phyloP scores from a whole-genome alignment of 37 sponge, comb jelly and placozoan species.

The Axinella damicornis region DNA sequence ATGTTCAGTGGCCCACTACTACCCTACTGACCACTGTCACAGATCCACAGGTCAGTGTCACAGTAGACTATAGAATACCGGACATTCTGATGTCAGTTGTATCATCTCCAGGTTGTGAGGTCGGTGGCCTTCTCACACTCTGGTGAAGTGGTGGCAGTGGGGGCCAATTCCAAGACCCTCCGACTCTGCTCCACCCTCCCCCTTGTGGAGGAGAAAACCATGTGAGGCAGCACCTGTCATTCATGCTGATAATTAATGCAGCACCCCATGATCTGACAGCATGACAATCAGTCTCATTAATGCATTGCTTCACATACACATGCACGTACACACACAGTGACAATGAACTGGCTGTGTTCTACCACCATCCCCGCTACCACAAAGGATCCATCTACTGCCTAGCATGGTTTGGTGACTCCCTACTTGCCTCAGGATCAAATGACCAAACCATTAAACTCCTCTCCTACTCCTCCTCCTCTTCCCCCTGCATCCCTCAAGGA shows the following conservation, averaged over 20 bases:
- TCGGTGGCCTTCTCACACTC: constrained; percentile 75
- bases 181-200: constrained; percentile 70
- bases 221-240: neutral
- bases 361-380: constrained; percentile 65
- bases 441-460: constrained; percentile 82
- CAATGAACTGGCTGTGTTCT: constrained; percentile 20
- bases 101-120: constrained; percentile 67
- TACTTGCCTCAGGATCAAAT: constrained; percentile 95
- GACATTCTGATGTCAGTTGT: neutral
- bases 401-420: constrained; percentile 75
- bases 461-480: neutral
- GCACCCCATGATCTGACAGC: neutral
- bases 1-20: constrained; percentile 24
- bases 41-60: constrained; percentile 49
- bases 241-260: too few relatives aligned
- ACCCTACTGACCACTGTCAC: constrained; percentile 20
- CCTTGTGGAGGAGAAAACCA: constrained; percentile 5
- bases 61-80: neutral
- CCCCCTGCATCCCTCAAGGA: neutral
- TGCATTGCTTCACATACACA: neutral
- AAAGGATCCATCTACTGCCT: constrained; percentile 93
- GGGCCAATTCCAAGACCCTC: constrained; percentile 91
- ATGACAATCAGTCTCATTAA: neutral
- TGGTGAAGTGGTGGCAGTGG: constrained; percentile 86
- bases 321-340: neutral